Base-by-base conservation (phyloP, 2,113 vertebrate species). In the Semicossyphus pulcher region DNA sequence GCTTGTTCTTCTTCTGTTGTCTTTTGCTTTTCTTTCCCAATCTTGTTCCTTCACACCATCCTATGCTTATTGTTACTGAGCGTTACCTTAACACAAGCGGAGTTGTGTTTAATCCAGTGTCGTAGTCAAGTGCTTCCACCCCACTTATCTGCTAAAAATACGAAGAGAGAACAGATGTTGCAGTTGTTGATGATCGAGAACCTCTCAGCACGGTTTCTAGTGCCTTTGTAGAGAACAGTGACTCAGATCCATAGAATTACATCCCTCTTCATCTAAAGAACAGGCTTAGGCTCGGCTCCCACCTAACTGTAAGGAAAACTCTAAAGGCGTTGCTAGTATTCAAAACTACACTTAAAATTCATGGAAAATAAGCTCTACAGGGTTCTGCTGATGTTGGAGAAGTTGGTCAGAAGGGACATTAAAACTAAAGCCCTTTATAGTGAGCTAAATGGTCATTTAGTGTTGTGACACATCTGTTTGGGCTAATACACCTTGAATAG, bases 221-320 rank as follows among this genome's bases (percentile, higher is more conserved):
- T 93, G 93, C 92, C 93, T 93, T 93, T 73, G 83, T 87, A 83
- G 85, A 87, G 84, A 88, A 88, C 83, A 73, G 64, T 71, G 59
- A 83, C 87, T 77, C 80, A 29, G 58, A 78, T 53, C 73, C 76
- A 69, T 49, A 56, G 51, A 70, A 26, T 49, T 61, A 5, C 62
- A 76, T 70, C 51, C 66, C 60, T 60, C 47, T 47, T 69, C 72
- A 81, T 60, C 34, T 34, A 53, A 44, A 29, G 37, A 36, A 39
- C 47, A 26, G 18, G 75, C 23, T 63, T 45, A 64, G 28, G n/a
- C n/a, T n/a, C n/a, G n/a, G n/a, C n/a, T n/a, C n/a, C n/a, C n/a
- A n/a, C n/a, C n/a, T n/a, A n/a, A n/a, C n/a, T n/a, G n/a, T n/a
- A n/a, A n/a, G n/a, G n/a, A n/a, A n/a, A 12, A 20, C 21, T 10